Evolutionary conservation across 2,113 vertebrate species (phyloP).

Genomic region (Chlorodrepanis virens): DNA sequence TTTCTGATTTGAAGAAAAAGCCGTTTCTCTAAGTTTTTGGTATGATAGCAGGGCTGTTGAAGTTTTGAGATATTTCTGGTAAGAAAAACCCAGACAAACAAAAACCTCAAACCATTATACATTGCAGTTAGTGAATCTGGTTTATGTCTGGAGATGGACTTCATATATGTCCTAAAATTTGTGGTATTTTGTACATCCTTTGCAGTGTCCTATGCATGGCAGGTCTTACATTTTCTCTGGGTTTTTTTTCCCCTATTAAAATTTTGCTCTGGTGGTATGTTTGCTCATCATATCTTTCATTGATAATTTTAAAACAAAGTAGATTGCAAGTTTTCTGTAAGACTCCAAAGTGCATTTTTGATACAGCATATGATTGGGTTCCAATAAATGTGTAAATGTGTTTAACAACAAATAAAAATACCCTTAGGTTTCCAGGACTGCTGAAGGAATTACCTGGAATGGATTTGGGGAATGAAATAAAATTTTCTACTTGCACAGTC

Average conservation of each 20-base stretch:
- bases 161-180: not conserved
- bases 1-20: not conserved
- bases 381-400: not conserved
- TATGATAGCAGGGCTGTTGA: not conserved
- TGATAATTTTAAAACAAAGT: not conserved
- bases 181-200: not conserved
- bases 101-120: not conserved
- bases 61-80: not conserved
- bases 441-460: not conserved
- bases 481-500: not conserved
- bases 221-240: not conserved
- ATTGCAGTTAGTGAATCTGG: not conserved
- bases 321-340: not conserved
- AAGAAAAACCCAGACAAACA: not conserved
- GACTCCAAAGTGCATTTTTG: not conserved
- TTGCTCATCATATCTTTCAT: not conserved
- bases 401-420: not conserved
- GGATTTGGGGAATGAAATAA: not conserved
- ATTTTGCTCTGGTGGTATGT: not conserved
- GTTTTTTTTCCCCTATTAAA: fast-evolving
- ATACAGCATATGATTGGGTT: not conserved
- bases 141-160: not conserved
- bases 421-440: not conserved
- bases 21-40: not conserved
- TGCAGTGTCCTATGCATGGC: not conserved